A percentile compares a stretch with the other conserved stretches of the same genome.
Evolutionary conservation across 2,888 invertebrate genomes (phyloP).

Genomic region (Hoplodrina ambigua): DNA sequence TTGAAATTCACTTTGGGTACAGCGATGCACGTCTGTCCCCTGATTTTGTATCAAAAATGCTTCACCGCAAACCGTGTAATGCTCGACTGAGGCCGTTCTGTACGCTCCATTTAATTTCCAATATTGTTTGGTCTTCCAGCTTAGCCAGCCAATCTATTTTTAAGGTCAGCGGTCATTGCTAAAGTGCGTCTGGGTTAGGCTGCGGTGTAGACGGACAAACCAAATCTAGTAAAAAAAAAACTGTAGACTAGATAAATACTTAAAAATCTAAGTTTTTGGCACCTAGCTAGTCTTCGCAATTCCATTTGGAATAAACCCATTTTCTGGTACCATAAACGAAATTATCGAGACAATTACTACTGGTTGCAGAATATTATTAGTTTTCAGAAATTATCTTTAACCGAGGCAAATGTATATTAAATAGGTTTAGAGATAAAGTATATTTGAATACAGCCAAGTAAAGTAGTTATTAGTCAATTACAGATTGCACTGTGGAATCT

Average conservation of each 20-base stretch:
- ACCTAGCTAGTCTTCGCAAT: no score
- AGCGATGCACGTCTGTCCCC: slow-evolving; percentile 80
- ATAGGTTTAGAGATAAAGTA: neutral
- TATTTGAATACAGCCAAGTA: slow-evolving; percentile 12
- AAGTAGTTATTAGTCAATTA: slow-evolving; percentile 25
- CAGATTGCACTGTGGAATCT: slow-evolving; percentile 40
- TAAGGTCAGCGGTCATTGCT: slow-evolving; percentile 49
- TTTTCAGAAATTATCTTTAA: slow-evolving; percentile 12
- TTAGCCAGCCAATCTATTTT: slow-evolving; percentile 53
- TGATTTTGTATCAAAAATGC: slow-evolving; percentile 76
- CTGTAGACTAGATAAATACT: neutral
- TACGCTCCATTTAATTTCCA: slow-evolving; percentile 78
- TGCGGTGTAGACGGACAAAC: neutral
- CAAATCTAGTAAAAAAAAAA: slow-evolving; percentile 16
- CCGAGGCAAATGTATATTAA: neutral
- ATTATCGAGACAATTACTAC: neutral
- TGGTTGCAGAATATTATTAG: neutral
- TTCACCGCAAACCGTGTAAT: slow-evolving; percentile 81
- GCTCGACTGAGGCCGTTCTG: slow-evolving; percentile 70
- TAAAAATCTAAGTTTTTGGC: no score
- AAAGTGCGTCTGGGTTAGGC: slow-evolving; percentile 14
- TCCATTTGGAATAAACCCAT: neutral
- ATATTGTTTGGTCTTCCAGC: slow-evolving; percentile 59
- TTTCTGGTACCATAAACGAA: neutral
- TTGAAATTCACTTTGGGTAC: slow-evolving; percentile 73